Base-by-base conservation (phyloP, 1,140 invertebrate species). In the Physella acuta region DNA sequence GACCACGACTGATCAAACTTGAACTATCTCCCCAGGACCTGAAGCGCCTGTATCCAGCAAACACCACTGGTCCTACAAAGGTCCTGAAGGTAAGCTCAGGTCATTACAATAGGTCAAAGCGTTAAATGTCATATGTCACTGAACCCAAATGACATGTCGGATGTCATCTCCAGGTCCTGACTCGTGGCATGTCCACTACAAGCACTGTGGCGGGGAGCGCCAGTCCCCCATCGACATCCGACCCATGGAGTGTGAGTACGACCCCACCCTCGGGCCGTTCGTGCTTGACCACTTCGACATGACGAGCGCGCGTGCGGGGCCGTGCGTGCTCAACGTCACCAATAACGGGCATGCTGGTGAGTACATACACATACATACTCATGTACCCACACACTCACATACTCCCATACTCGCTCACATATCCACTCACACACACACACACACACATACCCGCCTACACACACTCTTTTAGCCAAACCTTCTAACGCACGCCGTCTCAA, bases 161-260 rank as follows among this genome's bases (percentile, higher is more conserved):
- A 2, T 3, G 17, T 68, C 17, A 56, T 14, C 28, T 26, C 52
- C 28, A 75, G 73, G 73, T 24, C 71, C 73, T 4, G 53, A 39
- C 2, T 31, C 63, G n/a, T 75, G 73, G 73, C 36, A 56, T 20
- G 5, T 28, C 17, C 68, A 70, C 28, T 75, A 72, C 65, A 62
- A 56, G 11, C 49, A 70, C 24, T 77, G 76, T 68, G 51, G 36
- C 3, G 76, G 76, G 2, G 56, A 61, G 17, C 56, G 60, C 14
- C 76, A 78, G 52, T 76, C 74, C 0, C 76, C 76, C 2, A 72
- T 78, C 3, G 59, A 76, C 56, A 72, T 78, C 3, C 16, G 37
- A 0, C 49, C 66, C 2, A 24, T 30, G 3, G 8, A 16, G 2
- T 51, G 59, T 24, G 34, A 36, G 37, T 71, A 71, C 14, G 70